Evolutionary conservation across 2,888 invertebrate genomes (phyloP).

Genomic region (Eristalinus aeneus): DNA sequence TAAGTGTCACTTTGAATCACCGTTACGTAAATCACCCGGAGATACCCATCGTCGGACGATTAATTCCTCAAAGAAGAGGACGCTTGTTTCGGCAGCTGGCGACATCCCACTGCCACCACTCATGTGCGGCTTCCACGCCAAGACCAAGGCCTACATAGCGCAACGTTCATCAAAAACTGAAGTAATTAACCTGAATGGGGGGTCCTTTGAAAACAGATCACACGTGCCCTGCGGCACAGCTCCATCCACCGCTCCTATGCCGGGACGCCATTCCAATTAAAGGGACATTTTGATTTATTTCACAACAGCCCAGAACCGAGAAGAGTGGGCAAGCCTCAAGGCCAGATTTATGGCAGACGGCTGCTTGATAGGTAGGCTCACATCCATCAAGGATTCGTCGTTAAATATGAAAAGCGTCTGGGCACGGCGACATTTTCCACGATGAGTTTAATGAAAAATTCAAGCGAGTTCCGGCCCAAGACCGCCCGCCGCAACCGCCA

Average conservation of each 20-base stretch:
- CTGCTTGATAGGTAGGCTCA: neutral
- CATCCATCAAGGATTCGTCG: neutral
- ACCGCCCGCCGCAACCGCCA: neutral
- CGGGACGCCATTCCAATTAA: conserved; percentile 36
- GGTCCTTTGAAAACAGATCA: neutral
- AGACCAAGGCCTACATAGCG: neutral
- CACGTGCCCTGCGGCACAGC: neutral
- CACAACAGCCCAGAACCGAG: conserved; percentile 13
- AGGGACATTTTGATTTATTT: conserved; percentile 63
- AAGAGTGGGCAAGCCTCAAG: neutral
- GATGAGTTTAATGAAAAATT: neutral
- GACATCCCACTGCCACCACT: neutral
- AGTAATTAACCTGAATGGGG: neutral
- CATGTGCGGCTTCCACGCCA: neutral
- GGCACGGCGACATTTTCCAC: neutral
- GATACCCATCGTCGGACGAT: neutral
- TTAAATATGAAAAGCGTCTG: neutral
- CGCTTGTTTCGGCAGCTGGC: neutral
- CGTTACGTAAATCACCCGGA: conserved; percentile 41
- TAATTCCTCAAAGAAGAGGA: neutral
- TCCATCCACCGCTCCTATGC: neutral
- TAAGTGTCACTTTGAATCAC: conserved; percentile 58
- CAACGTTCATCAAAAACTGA: neutral
- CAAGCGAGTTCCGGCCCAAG: neutral
- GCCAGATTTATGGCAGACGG: conserved; percentile 21